Base-by-base conservation (phyloP, 1,140 invertebrate genomes). In the Drosophila lini region DNA sequence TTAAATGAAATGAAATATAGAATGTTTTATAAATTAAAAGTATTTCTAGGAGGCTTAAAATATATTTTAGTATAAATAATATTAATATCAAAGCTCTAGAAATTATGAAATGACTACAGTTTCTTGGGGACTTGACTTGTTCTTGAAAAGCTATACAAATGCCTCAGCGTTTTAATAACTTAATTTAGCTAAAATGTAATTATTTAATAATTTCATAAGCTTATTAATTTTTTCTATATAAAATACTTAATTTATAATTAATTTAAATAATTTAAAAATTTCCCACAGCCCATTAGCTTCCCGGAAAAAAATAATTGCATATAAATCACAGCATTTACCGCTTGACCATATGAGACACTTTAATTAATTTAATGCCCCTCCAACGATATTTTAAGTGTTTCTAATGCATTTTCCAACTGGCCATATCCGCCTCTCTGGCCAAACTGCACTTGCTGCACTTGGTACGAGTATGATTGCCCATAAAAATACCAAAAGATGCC, bases 401-500 rank as follows among this genome's bases (percentile, higher is more conserved):
- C 41, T 47, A 41, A 68, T 45, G 44, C 48, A 40, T 70, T 68
- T 69, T 34, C 41, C 40, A 38, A 38, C 15, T 28, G 36, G 28
- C 34, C 64, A 70, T 56, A 57, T 71, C 50, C 65, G 64, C 68
- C 34, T 68, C 5, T 45, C 42, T 9, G 11, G 25, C 13, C 19
- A 31, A 52, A 52, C 10, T 68, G 64, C 64, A 73, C 65, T 73
- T 73, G 53, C 65, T 53, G 19, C 19, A 1, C 19, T 19, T 19
- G 36, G 64, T 59, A 32, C 42, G 13, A 70, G 53, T 73, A 62
- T 78, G 56, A 70, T 62, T 68, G 45, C 32, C 53, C 36, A 62
- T 62, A 62, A 77, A 70, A 61, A 69, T 57, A 58, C 40, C 74
- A 56, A 74, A 64, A 82, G 62, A 78, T 69, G 74, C 56, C 45